Conservation (phyloP, 2,888 invertebrate species). For the Hirudinaria manillensis region DNA sequence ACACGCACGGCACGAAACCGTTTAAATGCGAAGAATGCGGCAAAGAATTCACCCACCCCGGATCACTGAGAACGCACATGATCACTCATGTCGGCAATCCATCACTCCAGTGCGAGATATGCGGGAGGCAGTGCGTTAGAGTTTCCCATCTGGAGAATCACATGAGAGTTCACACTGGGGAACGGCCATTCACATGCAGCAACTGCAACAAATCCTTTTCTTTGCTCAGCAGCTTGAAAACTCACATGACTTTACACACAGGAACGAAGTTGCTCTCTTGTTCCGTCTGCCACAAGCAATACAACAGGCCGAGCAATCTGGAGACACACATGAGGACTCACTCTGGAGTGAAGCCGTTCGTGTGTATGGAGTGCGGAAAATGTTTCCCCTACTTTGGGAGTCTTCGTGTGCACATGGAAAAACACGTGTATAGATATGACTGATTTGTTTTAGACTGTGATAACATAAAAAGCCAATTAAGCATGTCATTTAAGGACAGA, state of each 20-base stretch:
- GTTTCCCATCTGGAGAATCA: conserved; percentile 4
- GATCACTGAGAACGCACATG: conserved; percentile 8
- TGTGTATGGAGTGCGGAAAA: conserved; percentile 17
- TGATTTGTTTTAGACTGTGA: background rate
- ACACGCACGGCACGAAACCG: background rate
- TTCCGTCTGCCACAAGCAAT: conserved; percentile 6
- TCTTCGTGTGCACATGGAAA: conserved; percentile 16
- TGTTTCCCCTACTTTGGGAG: conserved; percentile 10
- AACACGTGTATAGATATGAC: background rate
- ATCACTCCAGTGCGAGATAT: background rate
- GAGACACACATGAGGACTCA: conserved; percentile 12
- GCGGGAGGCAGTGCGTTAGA: conserved; percentile 7
- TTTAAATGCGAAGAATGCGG: background rate
- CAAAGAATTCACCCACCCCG: conserved; percentile 6
- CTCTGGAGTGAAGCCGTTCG: conserved; percentile 13
- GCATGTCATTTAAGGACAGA: too few species aligned
- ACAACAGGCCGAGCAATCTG: background rate
- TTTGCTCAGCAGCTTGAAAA: conserved; percentile 19
- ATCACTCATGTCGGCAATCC: conserved; percentile 9
- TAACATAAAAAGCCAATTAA: too few species aligned
- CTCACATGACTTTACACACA: conserved; percentile 20
- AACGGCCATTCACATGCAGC: background rate
- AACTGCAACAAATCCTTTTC: conserved; percentile 16
- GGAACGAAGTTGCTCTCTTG: background rate
- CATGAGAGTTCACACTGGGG: conserved; percentile 8